Base-by-base conservation (phyloP, 1,140 invertebrate species). In the Phthorimaea operculella region DNA sequence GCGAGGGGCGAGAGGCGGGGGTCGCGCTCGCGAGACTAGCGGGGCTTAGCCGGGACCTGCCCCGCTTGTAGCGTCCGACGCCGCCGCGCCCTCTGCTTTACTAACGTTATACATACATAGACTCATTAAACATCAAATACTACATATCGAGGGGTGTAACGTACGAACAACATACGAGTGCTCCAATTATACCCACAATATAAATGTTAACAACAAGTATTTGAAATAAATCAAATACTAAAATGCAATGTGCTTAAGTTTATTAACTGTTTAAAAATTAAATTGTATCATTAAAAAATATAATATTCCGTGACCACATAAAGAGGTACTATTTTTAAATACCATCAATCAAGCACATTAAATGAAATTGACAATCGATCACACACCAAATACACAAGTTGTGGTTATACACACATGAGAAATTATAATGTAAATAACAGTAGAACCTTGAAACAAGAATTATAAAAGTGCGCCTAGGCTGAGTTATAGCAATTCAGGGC, bases 361-460 rank as follows among this genome's bases (percentile, higher is more conserved):
- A 72, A 72, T 68, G 61, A 73, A 28, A 74, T 66, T 58, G 58
- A 72, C 60, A 69, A 55, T 68, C 72, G 63, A 70, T 72, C 75
- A 76, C 72, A 74, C 72, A 65, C 59, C 68, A 72, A 72, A 75
- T 82, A 79, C 75, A 83, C 73, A 73, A 72, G 16, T 70, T 72
- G 66, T 73, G 62, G 70, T 75, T 76, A 28, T 28, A 76, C 74
- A 80, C 76, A 79, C 73, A 75, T 74, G 70, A 74, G 68, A 78
- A 76, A 75, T 71, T 68, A 68, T 67, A 72, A 74, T 66, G 60
- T 72, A 69, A 66, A 65, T 74, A 83, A 79, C 70, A 75, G 65
- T 76, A 79, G 68, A 78, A 79, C 68, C 69, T 70, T 74, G 65
- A 70, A 80, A 79, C 68, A 69, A 76, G 68, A 76, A 79, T 79